Base-by-base conservation (phyloP, 2,113 vertebrate genomes). In the Indicator indicator region DNA sequence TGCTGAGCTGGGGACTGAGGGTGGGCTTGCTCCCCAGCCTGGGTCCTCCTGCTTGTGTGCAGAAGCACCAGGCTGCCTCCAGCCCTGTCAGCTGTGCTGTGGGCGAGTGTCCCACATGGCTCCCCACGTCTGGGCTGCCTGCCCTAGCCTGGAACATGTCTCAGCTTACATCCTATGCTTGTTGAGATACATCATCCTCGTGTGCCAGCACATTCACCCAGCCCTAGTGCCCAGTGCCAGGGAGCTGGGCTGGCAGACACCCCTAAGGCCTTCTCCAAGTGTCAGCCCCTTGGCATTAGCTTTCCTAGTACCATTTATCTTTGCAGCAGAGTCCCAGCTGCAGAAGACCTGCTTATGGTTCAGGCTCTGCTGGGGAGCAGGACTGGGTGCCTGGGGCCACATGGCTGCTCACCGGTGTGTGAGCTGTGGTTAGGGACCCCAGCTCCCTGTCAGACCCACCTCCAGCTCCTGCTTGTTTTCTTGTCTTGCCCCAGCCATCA, bases 21-120 rank as follows among this genome's bases (percentile, higher is more conserved):
- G 4, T 44, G 32, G 38, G 30, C 33, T 68, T 5, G 5, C 55
- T 63, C 55, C 69, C 74, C 62, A 68, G 73, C 46, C 46, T 12
- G 10, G 5, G 16, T 70, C 28, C 36, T 76, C 2, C 0, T 62
- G 16, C 0, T 0, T 3, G 20, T 40, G 20, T 52, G 9, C 54
- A 70, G 56, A 76, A 81, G 27, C 1, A 3, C 12, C 69, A 59
- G 42, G 36, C 36, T 77, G 68, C 28, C 46, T 38, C 19, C 14
- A 59, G 1, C 21, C 11, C 24, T 6, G 4, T 27, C 14, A 2
- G 11, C 52, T 65, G 38, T 76, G 68, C 38, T 24, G 16, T 8
- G 59, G 19, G 16, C 5, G 2, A 67, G 24, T 18, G 28, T 73
- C 46, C 60, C 38, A 26, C 16, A 3, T 1, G 0, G 33, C 67